Conservation (phyloP, 2,113 vertebrate species). For the Okapia johnstoni region DNA sequence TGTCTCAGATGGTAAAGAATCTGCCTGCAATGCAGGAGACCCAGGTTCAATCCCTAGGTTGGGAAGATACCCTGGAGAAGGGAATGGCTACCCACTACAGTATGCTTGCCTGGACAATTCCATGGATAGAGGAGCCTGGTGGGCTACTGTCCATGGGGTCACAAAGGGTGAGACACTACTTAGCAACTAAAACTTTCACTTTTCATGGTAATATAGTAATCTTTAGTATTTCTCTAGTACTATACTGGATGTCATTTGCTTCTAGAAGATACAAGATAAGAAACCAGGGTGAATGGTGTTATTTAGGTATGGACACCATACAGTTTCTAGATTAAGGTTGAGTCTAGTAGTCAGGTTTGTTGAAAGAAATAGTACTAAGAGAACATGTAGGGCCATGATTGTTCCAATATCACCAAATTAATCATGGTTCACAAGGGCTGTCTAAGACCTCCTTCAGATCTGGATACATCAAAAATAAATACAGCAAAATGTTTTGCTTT, state of each 20-base stretch:
- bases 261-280: not conserved
- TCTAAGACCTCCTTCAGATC: constrained; percentile 26
- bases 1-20: not conserved
- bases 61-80: not conserved
- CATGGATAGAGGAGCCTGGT: not conserved
- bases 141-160: not conserved
- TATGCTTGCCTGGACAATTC: not conserved
- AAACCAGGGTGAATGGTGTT: not conserved
- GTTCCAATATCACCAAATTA: constrained; percentile 6
- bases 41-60: not conserved
- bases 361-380: not conserved
- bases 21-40: not conserved
- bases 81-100: not conserved
- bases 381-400: not conserved
- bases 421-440: not conserved
- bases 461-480: constrained; percentile 16
- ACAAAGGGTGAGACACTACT: not conserved
- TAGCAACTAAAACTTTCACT: not conserved
- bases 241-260: not conserved
- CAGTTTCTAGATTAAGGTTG: not conserved
- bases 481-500: not conserved
- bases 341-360: not conserved
- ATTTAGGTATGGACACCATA: not conserved
- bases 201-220: not conserved
- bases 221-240: not conserved